Evolutionary conservation across 2,113 vertebrate genomes (phyloP).

Genomic region (Maccullochella peelii): DNA sequence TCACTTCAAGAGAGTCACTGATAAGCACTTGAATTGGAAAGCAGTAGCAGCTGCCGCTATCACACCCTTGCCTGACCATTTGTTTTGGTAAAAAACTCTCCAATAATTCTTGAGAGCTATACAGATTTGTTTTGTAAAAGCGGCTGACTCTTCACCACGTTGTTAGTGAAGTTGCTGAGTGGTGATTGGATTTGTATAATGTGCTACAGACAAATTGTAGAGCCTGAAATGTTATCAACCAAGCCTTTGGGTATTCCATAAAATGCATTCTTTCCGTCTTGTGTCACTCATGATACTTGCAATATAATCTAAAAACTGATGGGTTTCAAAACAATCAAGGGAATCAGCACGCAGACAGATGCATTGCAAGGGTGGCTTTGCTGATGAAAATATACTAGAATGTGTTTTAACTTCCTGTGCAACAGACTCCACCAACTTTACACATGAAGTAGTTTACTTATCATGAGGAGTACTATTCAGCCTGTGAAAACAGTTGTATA

Average conservation of each 20-base stretch:
- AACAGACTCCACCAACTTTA: neutral
- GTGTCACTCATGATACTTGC: slow-evolving; percentile 11
- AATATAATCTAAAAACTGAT: slow-evolving; percentile 19
- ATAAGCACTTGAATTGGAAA: slow-evolving; percentile 51
- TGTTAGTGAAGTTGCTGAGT: slow-evolving; percentile 25
- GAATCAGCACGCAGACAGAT: neutral
- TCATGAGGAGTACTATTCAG: neutral
- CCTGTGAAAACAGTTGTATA: neutral
- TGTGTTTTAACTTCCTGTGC: neutral
- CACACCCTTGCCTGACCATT: slow-evolving; percentile 16
- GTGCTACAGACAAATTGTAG: slow-evolving; percentile 1
- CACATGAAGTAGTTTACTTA: neutral
- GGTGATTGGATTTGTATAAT: slow-evolving; percentile 34
- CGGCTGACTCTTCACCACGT: slow-evolving; percentile 2
- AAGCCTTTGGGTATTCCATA: neutral
- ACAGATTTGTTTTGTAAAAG: slow-evolving; percentile 30
- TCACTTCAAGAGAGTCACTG: slow-evolving; percentile 29
- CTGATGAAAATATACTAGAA: neutral
- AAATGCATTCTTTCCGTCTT: slow-evolving; percentile 4
- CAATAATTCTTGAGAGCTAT: slow-evolving; percentile 37
- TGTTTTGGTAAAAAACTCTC: slow-evolving; percentile 33
- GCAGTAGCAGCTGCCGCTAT: slow-evolving; percentile 35
- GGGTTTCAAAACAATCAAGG: slow-evolving; percentile 16
- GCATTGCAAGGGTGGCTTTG: neutral
- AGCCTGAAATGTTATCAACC: slow-evolving; percentile 27